Evolutionary conservation across 2,113 vertebrate genomes (phyloP), one percentile per base, ranked within the genome.

Genomic region (Pongo abelii): DNA sequence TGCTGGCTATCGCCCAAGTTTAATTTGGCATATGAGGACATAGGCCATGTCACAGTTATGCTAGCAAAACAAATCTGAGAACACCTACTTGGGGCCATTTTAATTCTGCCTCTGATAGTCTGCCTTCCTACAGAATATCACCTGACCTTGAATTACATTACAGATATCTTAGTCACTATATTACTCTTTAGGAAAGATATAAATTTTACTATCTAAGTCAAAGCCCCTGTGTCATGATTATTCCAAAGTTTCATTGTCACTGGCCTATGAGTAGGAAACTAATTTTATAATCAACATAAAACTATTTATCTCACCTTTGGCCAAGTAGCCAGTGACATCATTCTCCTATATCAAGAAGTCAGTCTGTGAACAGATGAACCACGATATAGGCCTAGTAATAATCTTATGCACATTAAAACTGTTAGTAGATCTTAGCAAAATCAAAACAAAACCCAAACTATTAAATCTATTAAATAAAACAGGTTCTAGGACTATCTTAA

Each of bases 211-310:
- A 87, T n/a, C 52, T 43, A 93, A 57, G 32, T 48, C 75, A 86
- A 86, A 90, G 59, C 12, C 32, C 25, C 25, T 18, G 20, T 0
- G 8, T 27, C n/a, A 27, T 8, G 30, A 79, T 72, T 69, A 95
- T 38, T 75, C 25, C 38, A 67, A 92, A 94, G 38, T 20, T 38
- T 90, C 43, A 43, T 13, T 78, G 32, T 48, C 64, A 67, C 16
- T 84, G 46, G 12, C 30, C 23, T 80, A 81, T 35, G 30, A 9
- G 48, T 92, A 46, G 23, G 35, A 92, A 92, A 91, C 30, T 94
- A 69, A 96, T 57, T 77, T 88, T 72, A 95, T 32, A 80, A 93
- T 50, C 46, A 78, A 35, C n/a, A 90, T 43, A 61, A 95, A 95
- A 77, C 35, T 22, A 52, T 38, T n/a, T 22, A 50, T 88, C 43